phyloP scores from a whole-genome alignment of 2,797 vertebrate species.

The Sylvilagus floridanus region DNA sequence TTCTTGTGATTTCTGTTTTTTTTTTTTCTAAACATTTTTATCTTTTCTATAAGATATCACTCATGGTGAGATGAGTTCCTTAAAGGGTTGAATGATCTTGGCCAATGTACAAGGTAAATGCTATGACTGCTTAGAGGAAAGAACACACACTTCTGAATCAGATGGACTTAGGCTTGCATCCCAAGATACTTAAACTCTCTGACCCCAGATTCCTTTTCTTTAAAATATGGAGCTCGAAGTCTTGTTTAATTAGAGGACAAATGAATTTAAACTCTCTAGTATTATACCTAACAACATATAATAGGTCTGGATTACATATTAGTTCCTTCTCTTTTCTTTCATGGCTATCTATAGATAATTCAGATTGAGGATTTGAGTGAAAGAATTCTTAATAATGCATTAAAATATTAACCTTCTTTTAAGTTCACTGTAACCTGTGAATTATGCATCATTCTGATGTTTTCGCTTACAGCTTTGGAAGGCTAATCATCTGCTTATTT shows the following conservation, averaged over 20 bases:
- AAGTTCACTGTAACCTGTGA: slow-evolving; percentile 50
- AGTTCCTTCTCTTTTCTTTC: not conserved
- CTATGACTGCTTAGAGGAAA: not conserved
- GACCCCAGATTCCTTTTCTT: not conserved
- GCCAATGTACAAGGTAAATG: not conserved
- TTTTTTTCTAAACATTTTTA: not conserved
- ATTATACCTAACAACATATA: not conserved
- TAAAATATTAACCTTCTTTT: slow-evolving; percentile 64
- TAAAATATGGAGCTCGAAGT: not conserved
- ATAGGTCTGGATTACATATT: not conserved
- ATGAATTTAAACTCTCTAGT: not conserved
- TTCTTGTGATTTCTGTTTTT: not conserved
- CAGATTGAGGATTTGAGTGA: slow-evolving; percentile 23
- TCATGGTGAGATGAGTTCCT: not conserved
- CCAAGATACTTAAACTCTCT: not conserved
- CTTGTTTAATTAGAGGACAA: not conserved
- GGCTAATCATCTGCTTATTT: slow-evolving; percentile 26
- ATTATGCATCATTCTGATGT: slow-evolving; percentile 34
- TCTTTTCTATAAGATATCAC: not conserved
- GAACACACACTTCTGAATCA: not conserved
- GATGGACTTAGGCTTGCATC: not conserved
- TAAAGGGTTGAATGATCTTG: not conserved
- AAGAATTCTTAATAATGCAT: slow-evolving; percentile 58
- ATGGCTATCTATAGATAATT: not conserved
- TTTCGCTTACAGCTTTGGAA: slow-evolving; percentile 39